Conservation (phyloP, 2,888 invertebrate genomes). For the Caenorhabditis uteleia region DNA sequence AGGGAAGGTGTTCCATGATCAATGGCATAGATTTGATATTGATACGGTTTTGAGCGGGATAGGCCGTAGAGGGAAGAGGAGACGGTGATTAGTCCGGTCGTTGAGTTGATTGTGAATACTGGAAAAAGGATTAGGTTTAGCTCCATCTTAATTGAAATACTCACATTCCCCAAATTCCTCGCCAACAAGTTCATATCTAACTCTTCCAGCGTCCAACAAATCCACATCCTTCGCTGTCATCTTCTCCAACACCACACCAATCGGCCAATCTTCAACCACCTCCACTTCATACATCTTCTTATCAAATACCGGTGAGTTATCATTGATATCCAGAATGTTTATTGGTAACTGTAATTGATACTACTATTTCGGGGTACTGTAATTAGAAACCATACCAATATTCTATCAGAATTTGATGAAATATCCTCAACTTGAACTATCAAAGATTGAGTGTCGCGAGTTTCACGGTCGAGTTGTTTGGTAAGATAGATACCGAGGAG, state of each 20-base stretch:
- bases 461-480: conserved; percentile 50
- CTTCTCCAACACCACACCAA: conserved; percentile 38
- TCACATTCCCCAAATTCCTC: too few relatives aligned
- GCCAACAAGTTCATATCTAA: conserved; percentile 4
- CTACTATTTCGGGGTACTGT: not conserved
- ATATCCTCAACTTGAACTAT: conserved; percentile 39
- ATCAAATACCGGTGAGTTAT: conserved; percentile 55
- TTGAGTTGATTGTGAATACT: conserved; percentile 14
- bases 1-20: conserved; percentile 18
- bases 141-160: too few relatives aligned
- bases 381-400: not conserved
- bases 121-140: not conserved
- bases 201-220: conserved; percentile 28
- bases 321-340: conserved; percentile 56
- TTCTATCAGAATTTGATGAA: conserved; percentile 36
- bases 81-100: conserved; percentile 12
- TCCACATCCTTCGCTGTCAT: too few relatives aligned
- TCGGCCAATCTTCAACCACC: conserved; percentile 55
- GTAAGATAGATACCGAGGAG: too few relatives aligned
- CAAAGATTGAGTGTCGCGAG: conserved; percentile 12
- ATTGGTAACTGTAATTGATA: conserved; percentile 40
- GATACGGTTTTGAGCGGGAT: conserved; percentile 19
- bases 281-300: conserved; percentile 42
- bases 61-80: conserved; percentile 14
- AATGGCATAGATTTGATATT: conserved; percentile 8